phyloP scores from a whole-genome alignment of 1,140 invertebrate species.

The Caenorhabditis elegans region WBcel235 BX284604.4:12131001-12131500 shows the following conservation, averaged over 20 bases:
- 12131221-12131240: conserved; percentile 18
- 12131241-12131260: no score
- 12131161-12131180: background rate
- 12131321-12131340: background rate
- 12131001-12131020: background rate
- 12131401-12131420: no score
- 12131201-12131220: background rate
- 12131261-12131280: background rate
- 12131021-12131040: conserved; percentile 16
- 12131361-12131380: background rate
- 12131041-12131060: background rate
- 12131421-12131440: no score
- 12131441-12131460: no score
- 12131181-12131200: conserved; percentile 23
- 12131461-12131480: no score
- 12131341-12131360: background rate
- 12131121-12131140: background rate
- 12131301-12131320: background rate
- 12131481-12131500: no score
- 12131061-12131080: background rate
- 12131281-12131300: conserved; percentile 15
- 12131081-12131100: background rate
- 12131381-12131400: no score
- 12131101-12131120: conserved; percentile 15
- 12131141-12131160: background rate